Evolutionary conservation across 2,113 vertebrate species (phyloP), one percentile per base, ranked within the genome.

Genomic region (Rhizomys pruinosus): DNA sequence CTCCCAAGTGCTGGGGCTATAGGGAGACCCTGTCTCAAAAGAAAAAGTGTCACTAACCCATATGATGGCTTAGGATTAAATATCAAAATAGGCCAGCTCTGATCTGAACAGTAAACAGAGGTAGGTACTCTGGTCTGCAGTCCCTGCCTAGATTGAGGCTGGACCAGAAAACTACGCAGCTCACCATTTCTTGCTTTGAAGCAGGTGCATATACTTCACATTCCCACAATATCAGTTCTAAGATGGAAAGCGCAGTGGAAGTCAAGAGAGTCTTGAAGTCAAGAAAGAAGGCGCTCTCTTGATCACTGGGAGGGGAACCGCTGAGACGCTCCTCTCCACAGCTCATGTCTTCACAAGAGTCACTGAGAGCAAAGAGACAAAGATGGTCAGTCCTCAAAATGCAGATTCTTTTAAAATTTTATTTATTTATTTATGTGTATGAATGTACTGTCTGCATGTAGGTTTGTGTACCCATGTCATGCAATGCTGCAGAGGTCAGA

Each of bases 281-380:
- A 27, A 99, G 99, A 97, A 99, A 99, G 98, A 98, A 99, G 55
- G 98, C 84, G 66, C 98, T 98, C 91, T 99, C 99, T 1, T 98
- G 97, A 23, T 99, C 98, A 29, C 98, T 98, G 0, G 98, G 98
- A 92, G 99, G 98, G 66, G 99, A 99, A 37, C 98, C 99, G 98
- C 99, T 98, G 74, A 99, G 98, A 90, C 98, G 98, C 97, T 99
- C 99, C 95, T 99, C 99, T 23, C 99, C 99, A 1, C 99, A 99
- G 89, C 99, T 99, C 98, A 98, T 97, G 64, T 99, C 99, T 97
- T 99, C 99, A 80, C 98, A 98, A 0, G 99, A 99, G 95, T 99
- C 99, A 72, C 99, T 99, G 95, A 52, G 97, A 91, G 39, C 61
- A 95, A 90, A 87, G 0, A 89, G 27, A 88, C 64, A 42, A 13